phyloP scores from a whole-genome alignment of 2,113 vertebrate genomes.

The Neofelis nebulosa region DNA sequence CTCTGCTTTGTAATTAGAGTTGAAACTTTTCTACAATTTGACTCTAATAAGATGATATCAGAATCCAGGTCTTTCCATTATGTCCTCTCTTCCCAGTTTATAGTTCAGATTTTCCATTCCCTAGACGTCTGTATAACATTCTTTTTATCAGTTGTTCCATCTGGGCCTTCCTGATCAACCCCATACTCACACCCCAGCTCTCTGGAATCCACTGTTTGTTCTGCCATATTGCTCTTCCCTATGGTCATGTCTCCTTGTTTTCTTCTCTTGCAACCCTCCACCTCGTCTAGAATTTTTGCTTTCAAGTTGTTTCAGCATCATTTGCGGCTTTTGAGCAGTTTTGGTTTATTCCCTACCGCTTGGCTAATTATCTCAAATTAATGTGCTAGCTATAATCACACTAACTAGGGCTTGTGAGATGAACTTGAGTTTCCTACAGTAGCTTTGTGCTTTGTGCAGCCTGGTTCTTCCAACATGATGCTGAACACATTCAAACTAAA shows the following conservation, averaged over 20 bases:
- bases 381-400: background rate
- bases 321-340: background rate
- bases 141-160: background rate
- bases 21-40: background rate
- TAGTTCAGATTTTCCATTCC: background rate
- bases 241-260: background rate
- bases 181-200: background rate
- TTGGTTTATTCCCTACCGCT: background rate
- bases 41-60: background rate
- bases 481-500: background rate
- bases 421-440: background rate
- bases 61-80: background rate
- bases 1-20: background rate
- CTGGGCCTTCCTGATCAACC: background rate
- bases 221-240: background rate
- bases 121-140: background rate
- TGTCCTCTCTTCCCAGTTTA: background rate
- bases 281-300: background rate
- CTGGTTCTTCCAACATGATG: background rate
- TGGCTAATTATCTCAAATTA: slow-evolving; percentile 4
- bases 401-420: background rate
- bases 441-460: background rate
- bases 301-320: background rate
- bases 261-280: background rate
- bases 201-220: background rate